phyloP scores from a whole-genome alignment of 2,888 invertebrate genomes.

The Aporophyla lueneburgensis region DNA sequence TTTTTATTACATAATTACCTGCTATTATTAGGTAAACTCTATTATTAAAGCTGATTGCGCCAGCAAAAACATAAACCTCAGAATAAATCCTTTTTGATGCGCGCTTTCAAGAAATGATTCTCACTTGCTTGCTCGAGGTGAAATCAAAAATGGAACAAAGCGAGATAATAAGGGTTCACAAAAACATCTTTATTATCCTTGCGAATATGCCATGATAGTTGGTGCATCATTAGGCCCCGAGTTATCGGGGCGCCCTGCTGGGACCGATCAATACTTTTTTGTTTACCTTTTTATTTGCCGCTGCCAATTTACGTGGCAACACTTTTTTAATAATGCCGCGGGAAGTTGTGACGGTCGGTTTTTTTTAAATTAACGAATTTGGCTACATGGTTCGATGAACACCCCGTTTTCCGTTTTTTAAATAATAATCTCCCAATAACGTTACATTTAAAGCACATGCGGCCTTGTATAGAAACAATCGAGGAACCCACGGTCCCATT shows the following conservation, averaged over 20 bases:
- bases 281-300: conserved; percentile 65
- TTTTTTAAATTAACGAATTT: conserved; percentile 60
- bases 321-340: conserved; percentile 50
- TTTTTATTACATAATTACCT: conserved; percentile 60
- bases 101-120: conserved; percentile 51
- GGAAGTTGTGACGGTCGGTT: conserved; percentile 51
- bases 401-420: conserved; percentile 71
- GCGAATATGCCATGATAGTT: conserved; percentile 73
- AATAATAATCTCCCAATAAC: conserved; percentile 42
- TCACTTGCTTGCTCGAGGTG: conserved; percentile 46
- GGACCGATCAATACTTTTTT: conserved; percentile 76
- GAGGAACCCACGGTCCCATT: conserved; percentile 62
- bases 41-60: conserved; percentile 33
- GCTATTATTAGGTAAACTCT: conserved; percentile 55
- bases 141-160: conserved; percentile 66
- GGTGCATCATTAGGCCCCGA: conserved; percentile 71
- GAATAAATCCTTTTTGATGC: conserved; percentile 55
- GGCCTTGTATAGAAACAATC: conserved; percentile 48
- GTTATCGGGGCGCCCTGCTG: conserved; percentile 73
- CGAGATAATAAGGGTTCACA: conserved; percentile 62
- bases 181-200: conserved; percentile 74
- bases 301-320: conserved; percentile 69
- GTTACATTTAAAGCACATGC: conserved; percentile 34
- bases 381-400: conserved; percentile 71
- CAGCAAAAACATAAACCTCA: conserved; percentile 56